Evolutionary conservation across 2,888 invertebrate species (phyloP).

Genomic region (Spilosoma lubricipeda): DNA sequence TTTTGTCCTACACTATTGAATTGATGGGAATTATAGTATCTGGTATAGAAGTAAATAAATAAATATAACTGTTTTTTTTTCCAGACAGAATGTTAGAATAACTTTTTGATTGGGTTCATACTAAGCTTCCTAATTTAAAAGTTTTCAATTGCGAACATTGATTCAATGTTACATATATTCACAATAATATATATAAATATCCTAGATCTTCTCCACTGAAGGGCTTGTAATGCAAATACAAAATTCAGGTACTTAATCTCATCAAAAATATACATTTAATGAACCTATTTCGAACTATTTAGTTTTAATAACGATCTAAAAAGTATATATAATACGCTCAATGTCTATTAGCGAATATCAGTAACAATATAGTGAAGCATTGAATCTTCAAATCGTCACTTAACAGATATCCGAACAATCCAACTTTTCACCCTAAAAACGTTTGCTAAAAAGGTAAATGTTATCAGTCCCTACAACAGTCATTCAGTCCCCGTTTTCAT

Average conservation of each 20-base stretch:
- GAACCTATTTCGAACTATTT: neutral
- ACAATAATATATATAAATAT: neutral
- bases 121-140: neutral
- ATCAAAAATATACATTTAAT: neutral
- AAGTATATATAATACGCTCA: neutral
- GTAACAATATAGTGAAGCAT: constrained; percentile 6
- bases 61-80: too few relatives aligned
- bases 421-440: constrained; percentile 26
- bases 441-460: constrained; percentile 34
- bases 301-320: neutral
- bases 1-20: too few relatives aligned
- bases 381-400: constrained; percentile 3
- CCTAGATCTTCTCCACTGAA: neutral
- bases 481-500: constrained; percentile 34
- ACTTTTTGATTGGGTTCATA: neutral
- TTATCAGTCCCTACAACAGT: constrained; percentile 43
- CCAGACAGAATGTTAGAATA: too few relatives aligned
- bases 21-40: too few relatives aligned
- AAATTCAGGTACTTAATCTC: neutral
- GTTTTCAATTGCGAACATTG: too few relatives aligned
- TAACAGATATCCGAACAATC: constrained; percentile 20
- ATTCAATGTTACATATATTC: too few relatives aligned
- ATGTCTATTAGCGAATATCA: constrained; percentile 2
- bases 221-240: neutral
- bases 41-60: too few relatives aligned